Base-by-base conservation (phyloP, 23 tunicate species). In the Oikopleura albicans region DNA sequence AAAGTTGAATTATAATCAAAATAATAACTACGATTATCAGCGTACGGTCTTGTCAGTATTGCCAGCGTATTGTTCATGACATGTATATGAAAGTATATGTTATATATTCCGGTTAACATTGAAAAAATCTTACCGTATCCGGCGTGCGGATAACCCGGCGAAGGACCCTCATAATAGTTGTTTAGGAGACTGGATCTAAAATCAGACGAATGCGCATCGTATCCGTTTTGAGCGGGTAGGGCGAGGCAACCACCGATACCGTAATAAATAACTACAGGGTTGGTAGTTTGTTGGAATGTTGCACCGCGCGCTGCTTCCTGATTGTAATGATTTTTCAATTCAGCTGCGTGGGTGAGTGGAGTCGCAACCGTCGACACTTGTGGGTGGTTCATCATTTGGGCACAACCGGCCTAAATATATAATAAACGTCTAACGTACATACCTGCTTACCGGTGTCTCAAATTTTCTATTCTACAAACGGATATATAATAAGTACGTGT, bases 181-280 rank as follows among this genome's bases (percentile, higher is more conserved):
- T 71, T 29, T 29, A 22, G 28, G 79, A 71, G 79, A 71, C 31
- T 71, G 37, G 2, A 2, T 4, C 4, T 31, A 29, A 71, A 71
- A 29, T 71, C 79, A 71, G 28, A 2, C 28, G 28, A 4, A 37
- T 16, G 27, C 4, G 4, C 37, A 2, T 71, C 79, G 79, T 71
- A 27, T 2, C 79, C 79, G 37, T 71, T 71, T 31, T 71, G 79
- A 37, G 79, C 79, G 28, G 79, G 79, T 34, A 71, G 79, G 4
- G 79, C 79, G 79, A 71, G 79, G 37, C 79, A 71, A 16, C 79
- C 79, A 29, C 79, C 79, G 37, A 71, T 71, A 2, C 79, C 79
- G 79, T 71, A 71, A 37, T 71, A 29, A 29, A 12, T 12, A 37
- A 71, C 35, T 8, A 22, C 22, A 49, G 16, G 16, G 22, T 12